Base-by-base conservation (phyloP, 2,113 vertebrate species). In the Gila orcuttii region DNA sequence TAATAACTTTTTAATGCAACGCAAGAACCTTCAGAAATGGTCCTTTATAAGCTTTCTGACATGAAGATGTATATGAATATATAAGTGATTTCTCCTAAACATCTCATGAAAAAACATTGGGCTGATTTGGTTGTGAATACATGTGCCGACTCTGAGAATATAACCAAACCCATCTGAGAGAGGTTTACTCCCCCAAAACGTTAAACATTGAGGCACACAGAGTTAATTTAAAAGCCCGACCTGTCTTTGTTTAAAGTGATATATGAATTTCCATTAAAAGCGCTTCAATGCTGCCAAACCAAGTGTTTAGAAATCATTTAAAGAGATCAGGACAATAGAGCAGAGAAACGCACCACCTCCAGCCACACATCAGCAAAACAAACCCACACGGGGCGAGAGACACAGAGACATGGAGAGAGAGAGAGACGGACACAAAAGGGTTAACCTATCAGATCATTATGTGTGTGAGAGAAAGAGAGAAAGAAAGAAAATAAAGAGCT, bases 171-270 rank as follows among this genome's bases (percentile, higher is more conserved):
- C 81, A 68, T 86, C 66, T 83, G 79, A 80, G 85, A 82, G 59
- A 87, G 73, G 79, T 90, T 90, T 88, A 85, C 87, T 77, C 79
- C 75, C 83, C 73, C 76, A 69, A 85, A 85, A n/a, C 62, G 42
- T 78, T 88, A 86, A 87, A 88, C 87, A 74, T 83, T 71, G 66
- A 86, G 78, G 79, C 80, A 88, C 82, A 88, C 88, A 88, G 86
- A 60, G 75, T 57, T 69, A 25, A 90, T 90, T 90, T 93, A 94
- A 94, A 96, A 95, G 93, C 90, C 84, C 86, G 86, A 91, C 92
- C 93, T 89, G 91, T 92, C 90, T 93, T 93, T 93, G 89, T 92
- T 94, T 94, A 83, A 83, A 71, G 80, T 76, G 79, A 88, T 88
- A 80, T 85, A 90, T 85, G 86, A 83, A 88, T 90, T 87, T 84